A percentile compares a stretch with the other conserved stretches of the same genome.
phyloP scores from a whole-genome alignment of 2,888 invertebrate genomes.

The Lamproptera curius region DNA sequence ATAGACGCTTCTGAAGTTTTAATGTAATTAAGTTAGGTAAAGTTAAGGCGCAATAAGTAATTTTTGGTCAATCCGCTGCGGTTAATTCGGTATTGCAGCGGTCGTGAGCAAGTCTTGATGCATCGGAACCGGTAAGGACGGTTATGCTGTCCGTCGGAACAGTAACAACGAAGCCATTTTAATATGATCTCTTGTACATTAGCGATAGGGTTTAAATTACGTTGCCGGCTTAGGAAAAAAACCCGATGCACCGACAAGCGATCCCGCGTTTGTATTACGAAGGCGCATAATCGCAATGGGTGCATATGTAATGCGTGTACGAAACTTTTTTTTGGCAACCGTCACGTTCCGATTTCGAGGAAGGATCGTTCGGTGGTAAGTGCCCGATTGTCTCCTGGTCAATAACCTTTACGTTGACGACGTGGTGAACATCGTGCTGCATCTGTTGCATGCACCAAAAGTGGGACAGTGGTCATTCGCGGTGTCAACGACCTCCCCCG shows the following conservation, averaged over 20 bases:
- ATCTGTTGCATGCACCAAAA: conserved; percentile 30
- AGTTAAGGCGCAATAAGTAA: conserved; percentile 41
- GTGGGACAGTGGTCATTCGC: conserved; percentile 38
- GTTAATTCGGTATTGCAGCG: conserved; percentile 44
- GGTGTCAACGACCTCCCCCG: conserved; percentile 28
- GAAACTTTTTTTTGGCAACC: conserved; percentile 70
- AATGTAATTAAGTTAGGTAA: background rate
- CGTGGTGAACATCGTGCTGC: no score
- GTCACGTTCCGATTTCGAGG: conserved; percentile 61
- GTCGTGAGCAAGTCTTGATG: conserved; percentile 53
- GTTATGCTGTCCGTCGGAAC: conserved; percentile 26
- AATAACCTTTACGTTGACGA: no score
- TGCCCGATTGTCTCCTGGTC: conserved; percentile 73
- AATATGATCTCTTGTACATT: conserved; percentile 12
- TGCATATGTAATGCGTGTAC: conserved; percentile 44
- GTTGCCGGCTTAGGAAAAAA: conserved; percentile 40
- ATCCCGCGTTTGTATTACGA: conserved; percentile 58
- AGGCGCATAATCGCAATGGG: conserved; percentile 58
- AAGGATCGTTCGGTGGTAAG: conserved; percentile 70
- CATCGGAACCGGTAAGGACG: conserved; percentile 51
- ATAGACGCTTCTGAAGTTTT: background rate
- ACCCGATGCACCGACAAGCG: conserved; percentile 54
- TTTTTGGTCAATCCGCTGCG: conserved; percentile 46
- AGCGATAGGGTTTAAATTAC: conserved; percentile 11
- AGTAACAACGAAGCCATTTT: conserved; percentile 3